A percentile compares a stretch with the other conserved stretches of the same genome.
These are phyloP conservation scores for Nephrotoma appendiculata DNA, from an alignment of 2,888 invertebrate genomes.

Conservation along the genomic window DNA sequence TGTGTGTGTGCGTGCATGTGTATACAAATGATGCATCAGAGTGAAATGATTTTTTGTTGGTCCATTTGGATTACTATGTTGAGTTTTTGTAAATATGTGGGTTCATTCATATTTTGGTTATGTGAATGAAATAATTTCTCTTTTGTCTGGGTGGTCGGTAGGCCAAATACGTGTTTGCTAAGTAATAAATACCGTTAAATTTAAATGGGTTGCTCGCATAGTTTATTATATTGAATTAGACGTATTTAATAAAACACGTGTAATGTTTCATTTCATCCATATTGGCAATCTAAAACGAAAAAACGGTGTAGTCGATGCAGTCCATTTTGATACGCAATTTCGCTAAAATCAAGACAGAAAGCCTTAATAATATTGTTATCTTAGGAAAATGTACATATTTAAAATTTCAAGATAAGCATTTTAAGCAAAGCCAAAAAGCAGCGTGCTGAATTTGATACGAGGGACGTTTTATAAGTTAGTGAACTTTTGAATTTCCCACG, in stretches of 20 bases:
- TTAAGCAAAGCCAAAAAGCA: no score
- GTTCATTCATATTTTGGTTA: background rate
- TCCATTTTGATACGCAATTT: no score
- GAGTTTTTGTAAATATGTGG: background rate
- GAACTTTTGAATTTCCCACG: no score
- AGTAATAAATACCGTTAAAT: background rate
- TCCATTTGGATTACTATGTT: background rate
- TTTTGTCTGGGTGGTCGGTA: background rate
- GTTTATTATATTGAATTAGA: background rate
- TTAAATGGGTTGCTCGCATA: background rate
- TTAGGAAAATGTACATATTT: no score
- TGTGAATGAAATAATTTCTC: background rate
- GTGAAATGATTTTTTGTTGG: background rate
- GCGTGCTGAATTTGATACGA: no score
- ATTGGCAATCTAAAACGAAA: no score
- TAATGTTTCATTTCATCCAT: no score
- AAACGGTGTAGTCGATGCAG: no score
- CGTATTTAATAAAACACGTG: background rate
- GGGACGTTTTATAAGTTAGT: no score
- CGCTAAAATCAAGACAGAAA: no score
- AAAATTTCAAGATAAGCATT: no score
- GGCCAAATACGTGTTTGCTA: background rate
- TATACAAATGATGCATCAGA: background rate
- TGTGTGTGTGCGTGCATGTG: background rate
- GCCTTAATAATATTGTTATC: no score